Evolutionary conservation across 2,113 vertebrate genomes (phyloP), one percentile per base, ranked within the genome.

Genomic region (Vulpes lagopus): DNA sequence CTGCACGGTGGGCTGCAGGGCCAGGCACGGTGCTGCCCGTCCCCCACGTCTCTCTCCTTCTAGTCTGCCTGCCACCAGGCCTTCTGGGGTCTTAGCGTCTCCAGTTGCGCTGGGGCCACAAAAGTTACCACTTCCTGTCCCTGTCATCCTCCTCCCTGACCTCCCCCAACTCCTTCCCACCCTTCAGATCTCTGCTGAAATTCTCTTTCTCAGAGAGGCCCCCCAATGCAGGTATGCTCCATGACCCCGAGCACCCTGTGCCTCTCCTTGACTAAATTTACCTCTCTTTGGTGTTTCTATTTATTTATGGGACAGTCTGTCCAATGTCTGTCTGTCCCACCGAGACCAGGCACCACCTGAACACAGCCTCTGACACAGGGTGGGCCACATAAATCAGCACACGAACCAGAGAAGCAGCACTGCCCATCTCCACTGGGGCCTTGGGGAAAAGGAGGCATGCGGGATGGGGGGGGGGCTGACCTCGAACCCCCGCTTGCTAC

Each of bases 1-100:
- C 1, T 3, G 8, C 3, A 6, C 9, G 4, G 2, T 8, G 59
- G 59, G 80, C 87, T 91, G 49, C 6, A 53, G n/a, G 71, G 19
- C 71, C n/a, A 17, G 10, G 53, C 1, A 0, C 0, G 6, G 80
- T 0, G 0, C 0, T 0, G 67, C 12, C 8, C 9, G 1, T 4
- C 22, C 19, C 5, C 5, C 3, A 0, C 3, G 4, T 3, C 49
- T 49, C 89, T 16, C 49, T 32, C 30, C 17, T 30, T 15, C 27
- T 3, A 0, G 35, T 14, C 27, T 19, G 5, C 5, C 9, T 5
- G 15, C 35, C 8, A 4, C 8, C 0, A 0, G 22, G 35, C 49
- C 43, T 17, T 65, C 53, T 51, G 27, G 43, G 20, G 35, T 57
- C 55, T 57, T 22, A 35, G 76, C 67, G 32, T 69, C 27, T 25